Evolutionary conservation across 2,113 vertebrate species (phyloP).

Genomic region (Pardalotus punctatus): DNA sequence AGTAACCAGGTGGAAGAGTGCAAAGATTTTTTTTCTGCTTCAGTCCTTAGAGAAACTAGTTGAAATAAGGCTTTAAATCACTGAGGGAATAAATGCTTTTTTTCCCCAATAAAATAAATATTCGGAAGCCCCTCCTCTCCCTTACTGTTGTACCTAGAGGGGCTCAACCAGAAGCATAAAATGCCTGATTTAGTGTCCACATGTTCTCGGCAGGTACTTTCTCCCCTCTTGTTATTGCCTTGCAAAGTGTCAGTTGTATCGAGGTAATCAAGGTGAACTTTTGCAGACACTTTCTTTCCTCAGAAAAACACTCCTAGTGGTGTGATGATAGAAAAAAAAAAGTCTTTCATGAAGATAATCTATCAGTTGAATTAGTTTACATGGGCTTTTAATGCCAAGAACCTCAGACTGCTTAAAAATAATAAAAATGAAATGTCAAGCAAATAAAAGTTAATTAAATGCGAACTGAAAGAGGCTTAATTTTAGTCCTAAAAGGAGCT

Average conservation of each 20-base stretch:
- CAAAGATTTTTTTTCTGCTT: background rate
- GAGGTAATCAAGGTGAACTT: background rate
- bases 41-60: background rate
- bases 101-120: background rate
- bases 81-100: background rate
- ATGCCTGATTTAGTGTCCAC: background rate
- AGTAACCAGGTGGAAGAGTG: background rate
- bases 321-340: background rate
- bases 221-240: background rate
- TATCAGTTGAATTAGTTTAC: conserved; percentile 32
- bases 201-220: background rate
- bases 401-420: conserved; percentile 7
- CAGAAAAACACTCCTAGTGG: background rate
- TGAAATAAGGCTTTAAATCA: background rate
- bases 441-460: conserved; percentile 53
- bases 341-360: background rate
- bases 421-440: conserved; percentile 64
- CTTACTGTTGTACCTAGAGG: background rate
- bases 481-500: conserved; percentile 16
- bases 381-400: conserved; percentile 2
- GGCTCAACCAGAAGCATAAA: background rate
- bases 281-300: background rate
- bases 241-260: background rate
- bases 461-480: conserved; percentile 21
- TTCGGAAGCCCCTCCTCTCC: background rate